Percentiles rank a stretch among this genome's conserved stretches.
These are phyloP conservation scores for Casuarius casuarius DNA, from an alignment of 2,113 vertebrate species.

Conservation along the genomic window DNA sequence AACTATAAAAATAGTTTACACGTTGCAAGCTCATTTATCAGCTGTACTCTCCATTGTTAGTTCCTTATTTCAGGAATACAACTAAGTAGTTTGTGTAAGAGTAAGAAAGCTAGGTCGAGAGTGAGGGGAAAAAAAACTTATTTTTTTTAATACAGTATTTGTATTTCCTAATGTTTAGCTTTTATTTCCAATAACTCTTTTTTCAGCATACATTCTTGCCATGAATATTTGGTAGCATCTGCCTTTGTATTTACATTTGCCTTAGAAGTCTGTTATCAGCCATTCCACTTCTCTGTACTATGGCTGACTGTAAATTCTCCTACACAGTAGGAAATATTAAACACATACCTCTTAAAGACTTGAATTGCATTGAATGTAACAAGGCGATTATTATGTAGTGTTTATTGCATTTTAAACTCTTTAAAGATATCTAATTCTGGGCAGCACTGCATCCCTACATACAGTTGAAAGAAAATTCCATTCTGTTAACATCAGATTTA, in stretches of 20 bases:
- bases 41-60: constrained; percentile 57
- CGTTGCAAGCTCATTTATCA: constrained; percentile 55
- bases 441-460: constrained; percentile 88
- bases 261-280: constrained; percentile 68
- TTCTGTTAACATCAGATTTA: constrained; percentile 82
- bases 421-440: constrained; percentile 89
- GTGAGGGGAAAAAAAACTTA: constrained; percentile 17
- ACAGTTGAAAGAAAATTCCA: constrained; percentile 86
- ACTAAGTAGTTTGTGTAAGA: constrained; percentile 47
- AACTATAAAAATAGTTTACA: constrained; percentile 30
- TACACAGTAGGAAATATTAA: constrained; percentile 87
- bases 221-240: constrained; percentile 56
- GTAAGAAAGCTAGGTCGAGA: constrained; percentile 62
- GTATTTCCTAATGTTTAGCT: constrained; percentile 32
- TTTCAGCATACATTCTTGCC: constrained; percentile 67
- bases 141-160: constrained; percentile 46
- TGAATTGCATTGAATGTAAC: constrained; percentile 87
- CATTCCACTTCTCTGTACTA: constrained; percentile 73
- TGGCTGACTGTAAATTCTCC: constrained; percentile 79
- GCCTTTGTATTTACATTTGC: constrained; percentile 60
- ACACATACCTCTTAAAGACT: constrained; percentile 88
- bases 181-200: constrained; percentile 42
- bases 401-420: constrained; percentile 85
- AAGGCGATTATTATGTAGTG: constrained; percentile 84
- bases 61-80: constrained; percentile 60